Evolutionary conservation across 2,888 invertebrate genomes (phyloP), one percentile per base, ranked within the genome.

Genomic region (Eudasyphora cyanicolor): DNA sequence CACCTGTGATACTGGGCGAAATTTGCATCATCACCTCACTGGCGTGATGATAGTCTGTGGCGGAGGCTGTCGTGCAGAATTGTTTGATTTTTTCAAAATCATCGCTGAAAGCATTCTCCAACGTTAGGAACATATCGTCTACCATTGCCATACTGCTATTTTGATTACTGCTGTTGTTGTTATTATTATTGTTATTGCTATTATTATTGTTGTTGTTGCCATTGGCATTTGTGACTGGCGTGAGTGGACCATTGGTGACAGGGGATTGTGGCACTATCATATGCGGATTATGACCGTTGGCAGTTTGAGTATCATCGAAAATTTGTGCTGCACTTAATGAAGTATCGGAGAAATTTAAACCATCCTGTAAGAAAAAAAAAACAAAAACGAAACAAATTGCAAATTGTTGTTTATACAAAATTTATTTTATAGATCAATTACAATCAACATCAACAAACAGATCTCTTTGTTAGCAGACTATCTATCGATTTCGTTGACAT

Each of bases 81-180:
- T 96, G 94, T 89, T 97, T 97, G 82, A 97, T 93, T 89, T 97
- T 97, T 89, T 97, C 97, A 88, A 96, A 97, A 89, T 97, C 97
- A 86, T 96, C 96, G 0, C 96, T 95, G 87, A 92, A 92, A 69
- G 92, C 92, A 80, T 91, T 90, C 87, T 92, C 92, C 81, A 92
- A 87, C 77, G 92, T 91, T 87, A 92, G 92, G 91, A 92, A 92
- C 92, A 92, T 92, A 79, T 92, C 92, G 85, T 92, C 92, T 82
- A 92, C 92, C 85, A 92, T 91, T 85, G 92, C 90, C 49, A 92
- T 91, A 85, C 89, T 91, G 85, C 89, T 85, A 32, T 88, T 83
- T 42, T 60, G 74, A 76, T 73, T 79, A 54, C 32, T 54, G 54
- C 64, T 64, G 2, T 24, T 85, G 51, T 79, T 86, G 64, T 80